Percentiles rank a stretch among this genome's conserved stretches.
phyloP scores from a whole-genome alignment of 2,113 vertebrate genomes.

The Apodemus sylvaticus region DNA sequence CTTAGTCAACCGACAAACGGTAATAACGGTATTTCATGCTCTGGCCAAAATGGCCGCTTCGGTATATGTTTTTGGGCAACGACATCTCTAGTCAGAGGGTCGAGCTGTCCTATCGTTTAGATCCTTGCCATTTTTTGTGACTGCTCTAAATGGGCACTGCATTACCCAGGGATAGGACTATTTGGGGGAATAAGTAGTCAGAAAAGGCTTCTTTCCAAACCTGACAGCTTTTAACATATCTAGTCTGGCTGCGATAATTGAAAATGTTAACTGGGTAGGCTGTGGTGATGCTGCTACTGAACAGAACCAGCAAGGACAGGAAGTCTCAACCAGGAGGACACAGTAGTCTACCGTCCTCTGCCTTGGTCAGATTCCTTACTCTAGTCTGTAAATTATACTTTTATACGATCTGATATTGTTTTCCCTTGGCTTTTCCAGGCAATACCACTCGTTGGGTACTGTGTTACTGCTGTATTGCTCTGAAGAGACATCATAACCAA shows the following conservation, averaged over 20 bases:
- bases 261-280: neutral
- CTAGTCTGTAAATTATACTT: neutral
- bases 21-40: neutral
- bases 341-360: neutral
- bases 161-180: neutral
- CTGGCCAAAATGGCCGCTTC: neutral
- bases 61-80: neutral
- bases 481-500: neutral
- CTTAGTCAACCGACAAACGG: neutral
- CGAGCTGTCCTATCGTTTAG: neutral
- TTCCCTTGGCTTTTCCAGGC: neutral
- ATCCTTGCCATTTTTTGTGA: too few species aligned
- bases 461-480: neutral
- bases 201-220: neutral
- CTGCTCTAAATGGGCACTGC: neutral
- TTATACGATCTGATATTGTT: neutral
- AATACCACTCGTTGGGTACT: neutral
- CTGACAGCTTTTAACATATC: neutral
- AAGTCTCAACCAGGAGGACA: neutral
- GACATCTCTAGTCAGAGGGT: neutral
- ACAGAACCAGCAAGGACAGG: neutral
- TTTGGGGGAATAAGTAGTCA: neutral
- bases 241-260: neutral
- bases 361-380: neutral
- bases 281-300: neutral